These are phyloP conservation scores for Chrysina gloriosa DNA, from an alignment of 2,888 invertebrate species.

Conservation along the genomic window DNA sequence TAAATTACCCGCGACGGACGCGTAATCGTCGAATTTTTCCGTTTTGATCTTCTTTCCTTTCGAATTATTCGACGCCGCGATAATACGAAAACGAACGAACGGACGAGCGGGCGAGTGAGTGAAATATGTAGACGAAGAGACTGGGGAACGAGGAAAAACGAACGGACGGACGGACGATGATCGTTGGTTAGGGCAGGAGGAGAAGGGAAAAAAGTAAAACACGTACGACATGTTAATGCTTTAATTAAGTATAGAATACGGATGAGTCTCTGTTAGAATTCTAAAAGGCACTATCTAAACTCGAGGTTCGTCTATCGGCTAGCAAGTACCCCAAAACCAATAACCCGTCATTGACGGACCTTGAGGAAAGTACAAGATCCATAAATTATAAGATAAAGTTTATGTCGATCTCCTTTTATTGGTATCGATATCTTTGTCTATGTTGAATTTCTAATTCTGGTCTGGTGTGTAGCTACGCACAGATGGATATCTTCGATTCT, in stretches of 20 bases:
- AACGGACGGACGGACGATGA: background rate
- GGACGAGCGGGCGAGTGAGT: background rate
- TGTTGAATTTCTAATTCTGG: background rate
- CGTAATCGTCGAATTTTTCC: background rate
- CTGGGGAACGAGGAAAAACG: constrained; percentile 42
- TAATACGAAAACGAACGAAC: background rate
- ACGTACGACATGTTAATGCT: constrained; percentile 47
- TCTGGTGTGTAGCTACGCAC: no score
- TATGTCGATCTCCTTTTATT: constrained; percentile 14
- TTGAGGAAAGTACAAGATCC: constrained; percentile 45
- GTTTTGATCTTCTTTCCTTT: background rate
- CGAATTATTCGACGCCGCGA: background rate
- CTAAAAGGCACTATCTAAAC: constrained; percentile 47
- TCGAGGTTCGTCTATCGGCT: constrained; percentile 47
- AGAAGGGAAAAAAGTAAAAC: constrained; percentile 44
- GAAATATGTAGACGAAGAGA: background rate
- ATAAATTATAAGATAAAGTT: constrained; percentile 46
- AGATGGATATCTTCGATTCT: no score
- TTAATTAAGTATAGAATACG: constrained; percentile 50
- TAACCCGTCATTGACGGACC: constrained; percentile 47
- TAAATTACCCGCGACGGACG: background rate
- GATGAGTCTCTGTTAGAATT: constrained; percentile 49
- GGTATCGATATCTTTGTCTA: constrained; percentile 1
- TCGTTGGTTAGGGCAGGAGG: constrained; percentile 13
- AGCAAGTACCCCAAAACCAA: constrained; percentile 46